phyloP scores from a whole-genome alignment of 2,888 invertebrate species.

The Microctonus brassicae region DNA sequence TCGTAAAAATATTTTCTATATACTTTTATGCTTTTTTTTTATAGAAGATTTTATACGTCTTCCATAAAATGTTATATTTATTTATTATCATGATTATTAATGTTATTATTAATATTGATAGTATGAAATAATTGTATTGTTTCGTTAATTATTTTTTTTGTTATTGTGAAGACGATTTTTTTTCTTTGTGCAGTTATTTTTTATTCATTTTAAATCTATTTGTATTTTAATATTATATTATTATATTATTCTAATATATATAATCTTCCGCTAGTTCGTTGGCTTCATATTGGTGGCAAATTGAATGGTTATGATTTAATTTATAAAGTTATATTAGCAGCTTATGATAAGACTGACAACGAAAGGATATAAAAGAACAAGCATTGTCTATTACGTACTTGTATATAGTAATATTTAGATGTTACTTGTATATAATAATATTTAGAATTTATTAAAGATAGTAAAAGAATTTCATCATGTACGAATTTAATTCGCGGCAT shows the following conservation, averaged over 20 bases:
- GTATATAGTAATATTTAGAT: too few relatives aligned
- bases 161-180: not conserved
- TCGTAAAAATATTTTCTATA: conserved; percentile 41
- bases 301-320: too few relatives aligned
- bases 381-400: not conserved
- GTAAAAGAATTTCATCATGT: conserved; percentile 6
- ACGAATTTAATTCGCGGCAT: not conserved
- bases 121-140: too few relatives aligned
- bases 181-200: not conserved
- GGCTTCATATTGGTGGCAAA: too few relatives aligned
- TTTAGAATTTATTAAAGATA: not conserved
- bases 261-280: not conserved
- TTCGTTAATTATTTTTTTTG: not conserved
- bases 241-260: not conserved
- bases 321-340: too few relatives aligned
- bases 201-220: not conserved
- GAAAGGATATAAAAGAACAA: not conserved
- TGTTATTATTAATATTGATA: too few relatives aligned
- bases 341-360: conserved; percentile 6
- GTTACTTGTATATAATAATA: too few relatives aligned
- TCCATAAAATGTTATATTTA: not conserved
- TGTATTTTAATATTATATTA: not conserved
- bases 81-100: not conserved
- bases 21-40: too few relatives aligned
- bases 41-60: not conserved